Percentiles rank a stretch among this genome's conserved stretches.
Conservation (phyloP, 2,888 invertebrate species). For the Zygothrica quintamaculata region DNA sequence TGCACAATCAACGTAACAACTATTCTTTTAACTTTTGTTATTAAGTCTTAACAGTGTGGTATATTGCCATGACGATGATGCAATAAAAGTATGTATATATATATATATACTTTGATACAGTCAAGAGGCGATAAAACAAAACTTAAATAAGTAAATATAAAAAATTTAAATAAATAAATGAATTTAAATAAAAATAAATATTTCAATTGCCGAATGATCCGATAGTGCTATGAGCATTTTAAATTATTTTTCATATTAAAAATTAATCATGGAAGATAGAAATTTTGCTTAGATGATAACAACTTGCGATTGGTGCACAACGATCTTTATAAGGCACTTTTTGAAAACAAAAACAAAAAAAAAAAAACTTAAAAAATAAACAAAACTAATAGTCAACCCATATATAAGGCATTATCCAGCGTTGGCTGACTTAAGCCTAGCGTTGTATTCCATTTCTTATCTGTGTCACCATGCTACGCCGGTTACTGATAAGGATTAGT, state of each 20-base stretch:
- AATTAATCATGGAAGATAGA: conserved; percentile 1
- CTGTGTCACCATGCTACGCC: conserved; percentile 20
- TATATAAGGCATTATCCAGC: conserved; percentile 42
- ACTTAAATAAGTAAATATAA: too few species aligned
- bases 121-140: conserved; percentile 15
- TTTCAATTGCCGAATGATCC: conserved; percentile 38
- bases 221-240: conserved; percentile 25
- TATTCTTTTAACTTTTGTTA: too few species aligned
- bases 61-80: conserved; percentile 34
- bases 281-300: too few species aligned
- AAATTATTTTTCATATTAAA: neutral
- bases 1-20: too few species aligned
- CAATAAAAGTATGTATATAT: too few species aligned
- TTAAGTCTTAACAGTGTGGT: conserved; percentile 10
- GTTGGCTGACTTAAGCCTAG: conserved; percentile 27
- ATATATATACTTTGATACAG: too few species aligned
- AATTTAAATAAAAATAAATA: conserved; percentile 11
- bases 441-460: conserved; percentile 34
- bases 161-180: too few species aligned
- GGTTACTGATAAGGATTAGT: conserved; percentile 39
- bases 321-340: neutral
- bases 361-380: neutral
- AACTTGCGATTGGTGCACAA: neutral
- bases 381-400: too few species aligned
- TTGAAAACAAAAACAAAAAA: neutral